These are phyloP conservation scores for Gymnocephalus cernua DNA, from an alignment of 2,113 vertebrate genomes.

Conservation along the genomic window DNA sequence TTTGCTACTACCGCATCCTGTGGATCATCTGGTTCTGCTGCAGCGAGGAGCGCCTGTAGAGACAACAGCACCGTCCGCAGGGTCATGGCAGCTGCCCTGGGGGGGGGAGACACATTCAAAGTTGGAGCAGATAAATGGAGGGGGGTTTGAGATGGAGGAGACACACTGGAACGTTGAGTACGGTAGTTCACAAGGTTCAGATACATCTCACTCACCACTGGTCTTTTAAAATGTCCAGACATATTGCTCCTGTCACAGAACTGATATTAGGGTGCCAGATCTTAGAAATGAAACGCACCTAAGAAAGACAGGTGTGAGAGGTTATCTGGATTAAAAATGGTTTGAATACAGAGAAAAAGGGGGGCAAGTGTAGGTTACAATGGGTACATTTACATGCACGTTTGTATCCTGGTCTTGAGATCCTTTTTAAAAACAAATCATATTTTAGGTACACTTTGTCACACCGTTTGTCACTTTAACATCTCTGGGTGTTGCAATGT, in stretches of 20 bases:
- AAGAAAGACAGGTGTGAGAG: slow-evolving; percentile 45
- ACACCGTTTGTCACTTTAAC: background rate
- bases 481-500: background rate
- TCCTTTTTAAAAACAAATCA: background rate
- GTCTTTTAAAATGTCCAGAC: slow-evolving; percentile 99
- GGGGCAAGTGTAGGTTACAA: background rate
- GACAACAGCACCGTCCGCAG: slow-evolving; percentile 97
- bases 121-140: slow-evolving; percentile 16
- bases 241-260: slow-evolving; percentile 99
- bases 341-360: background rate
- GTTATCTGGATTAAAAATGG: background rate
- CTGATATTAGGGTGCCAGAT: slow-evolving; percentile 99
- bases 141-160: background rate
- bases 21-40: slow-evolving; percentile 97
- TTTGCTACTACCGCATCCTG: slow-evolving; percentile 99
- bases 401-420: background rate
- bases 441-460: background rate
- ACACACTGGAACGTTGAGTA: background rate
- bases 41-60: slow-evolving; percentile 95
- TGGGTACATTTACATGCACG: background rate
- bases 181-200: background rate
- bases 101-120: slow-evolving; percentile 33
- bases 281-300: slow-evolving; percentile 99
- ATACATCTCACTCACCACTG: slow-evolving; percentile 90
- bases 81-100: slow-evolving; percentile 98